These are phyloP conservation scores for Molanna angustata DNA, from an alignment of 2,888 invertebrate genomes.

Conservation along the genomic window DNA sequence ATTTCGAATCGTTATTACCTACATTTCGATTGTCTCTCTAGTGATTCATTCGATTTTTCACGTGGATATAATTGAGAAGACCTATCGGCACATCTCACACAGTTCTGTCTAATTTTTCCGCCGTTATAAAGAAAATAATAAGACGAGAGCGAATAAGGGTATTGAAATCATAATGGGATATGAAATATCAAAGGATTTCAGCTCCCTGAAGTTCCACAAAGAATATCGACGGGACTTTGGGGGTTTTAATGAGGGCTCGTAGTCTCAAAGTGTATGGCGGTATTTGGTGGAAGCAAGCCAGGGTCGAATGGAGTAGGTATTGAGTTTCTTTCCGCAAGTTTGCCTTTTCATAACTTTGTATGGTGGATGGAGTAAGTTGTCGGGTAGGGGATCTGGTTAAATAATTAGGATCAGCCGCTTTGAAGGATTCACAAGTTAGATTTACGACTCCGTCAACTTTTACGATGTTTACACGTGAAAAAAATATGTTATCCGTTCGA, in stretches of 20 bases:
- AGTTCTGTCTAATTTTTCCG: background rate
- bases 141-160: background rate
- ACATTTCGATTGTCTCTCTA: no score
- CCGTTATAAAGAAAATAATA: background rate
- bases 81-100: no score
- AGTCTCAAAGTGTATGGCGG: slow-evolving; percentile 11
- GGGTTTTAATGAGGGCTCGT: slow-evolving; percentile 9
- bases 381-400: slow-evolving; percentile 12
- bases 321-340: slow-evolving; percentile 12
- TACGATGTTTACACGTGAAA: no score
- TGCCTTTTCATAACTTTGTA: background rate
- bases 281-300: slow-evolving; percentile 8
- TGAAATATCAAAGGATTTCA: slow-evolving; percentile 9
- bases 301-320: background rate
- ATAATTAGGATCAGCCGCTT: slow-evolving; percentile 8
- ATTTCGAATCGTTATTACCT: no score
- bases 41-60: no score
- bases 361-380: slow-evolving; percentile 5
- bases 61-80: no score
- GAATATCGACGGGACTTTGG: background rate
- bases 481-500: no score
- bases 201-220: slow-evolving; percentile 9
- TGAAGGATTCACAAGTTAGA: slow-evolving; percentile 6
- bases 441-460: no score
- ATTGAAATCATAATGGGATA: slow-evolving; percentile 3